Base-by-base conservation (phyloP, 2,797 vertebrate genomes). In the Muscicapa striata region DNA sequence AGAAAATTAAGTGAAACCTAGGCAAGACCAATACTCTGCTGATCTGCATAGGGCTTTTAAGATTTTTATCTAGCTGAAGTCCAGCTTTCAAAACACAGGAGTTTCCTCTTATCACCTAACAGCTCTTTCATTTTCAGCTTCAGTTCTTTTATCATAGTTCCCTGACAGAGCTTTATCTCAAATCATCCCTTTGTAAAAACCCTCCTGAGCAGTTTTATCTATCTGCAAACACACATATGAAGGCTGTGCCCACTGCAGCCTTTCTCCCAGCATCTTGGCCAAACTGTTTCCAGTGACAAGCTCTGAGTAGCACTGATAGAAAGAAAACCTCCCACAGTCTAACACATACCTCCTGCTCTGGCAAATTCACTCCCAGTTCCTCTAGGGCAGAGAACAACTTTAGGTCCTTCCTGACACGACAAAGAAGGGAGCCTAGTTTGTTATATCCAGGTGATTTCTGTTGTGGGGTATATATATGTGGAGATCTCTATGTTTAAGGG, bases 51-150 rank as follows among this genome's bases (percentile, higher is more conserved):
- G 41, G 64, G 84, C 84, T 92, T 85, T 90, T 72, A 92, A 94
- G 93, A 95, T 96, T 90, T 86, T 87, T 88, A 89, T 84, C 85
- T 79, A 84, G 49, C 78, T 91, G 30, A 84, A 94, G 91, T 72
- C 94, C 82, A 85, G 80, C 77, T 92, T 83, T 92, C 76, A 90
- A 95, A 94, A 89, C 77, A 91, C 57, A 73, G 74, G 40, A 88
- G 80, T 87, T 91, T 87, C 91, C 64, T 73, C 85, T 94, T 93
- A 96, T 90, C 96, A 84, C 41, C 64, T 64, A 86, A 40, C 74
- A 90, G 86, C 83, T 96, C 78, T 95, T 96, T 95, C 91, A 94
- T 96, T 96, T 96, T 84, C 94, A 97, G 94, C 68, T 85, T 70
- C 80, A 64, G 89, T 67, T 95, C 80, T 76, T 95, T 91, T 88